Base-by-base conservation (phyloP, 1,140 invertebrate species). In the Fopius arisanus region DNA sequence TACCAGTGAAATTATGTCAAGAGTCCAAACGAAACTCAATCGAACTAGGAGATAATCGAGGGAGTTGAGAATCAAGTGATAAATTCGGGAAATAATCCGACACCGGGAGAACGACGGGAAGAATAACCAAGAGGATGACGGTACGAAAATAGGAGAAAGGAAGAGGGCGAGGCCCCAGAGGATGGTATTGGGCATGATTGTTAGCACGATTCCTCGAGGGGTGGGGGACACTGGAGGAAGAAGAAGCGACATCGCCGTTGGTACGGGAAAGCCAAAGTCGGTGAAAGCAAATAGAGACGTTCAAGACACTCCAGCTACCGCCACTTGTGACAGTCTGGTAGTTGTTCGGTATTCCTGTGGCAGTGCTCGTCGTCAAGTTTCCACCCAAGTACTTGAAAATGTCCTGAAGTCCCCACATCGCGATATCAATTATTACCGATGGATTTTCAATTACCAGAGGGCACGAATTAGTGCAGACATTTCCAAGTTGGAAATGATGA, bases 251-350 rank as follows among this genome's bases (percentile, higher is more conserved):
- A 71, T 31, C 26, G 40, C 48, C 29, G 63, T 40, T 41, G 21
- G 40, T 26, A 31, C 66, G 74, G 70, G 74, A 75, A 75, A 75
- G 74, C 74, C 67, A 70, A 75, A 75, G 66, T 66, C 54, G 74
- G 74, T 75, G 74, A 75, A 75, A 75, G 74, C 74, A 75, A 33
- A 51, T 19, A 63, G 19, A 67, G 43, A 40, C 66, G 43, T 59
- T 59, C 54, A 59, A 65, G 62, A 65, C 62, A 68, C 74, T 67
- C 28, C 19, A 19, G n/a, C 59, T 21, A 59, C 29, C 28, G 67
- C 23, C 48, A 68, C 12, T 67, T 40, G 48, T 72, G 41, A 54
- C 51, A 73, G 72, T 68, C 48, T 59, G 43, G 70, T 41, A 67
- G 31, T 68, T 19, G 43, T 48, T 41, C 14, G 29, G 62, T 40